These are phyloP conservation scores for Bostrychus sinensis DNA, from an alignment of 2,113 vertebrate species.

Conservation along the genomic window DNA sequence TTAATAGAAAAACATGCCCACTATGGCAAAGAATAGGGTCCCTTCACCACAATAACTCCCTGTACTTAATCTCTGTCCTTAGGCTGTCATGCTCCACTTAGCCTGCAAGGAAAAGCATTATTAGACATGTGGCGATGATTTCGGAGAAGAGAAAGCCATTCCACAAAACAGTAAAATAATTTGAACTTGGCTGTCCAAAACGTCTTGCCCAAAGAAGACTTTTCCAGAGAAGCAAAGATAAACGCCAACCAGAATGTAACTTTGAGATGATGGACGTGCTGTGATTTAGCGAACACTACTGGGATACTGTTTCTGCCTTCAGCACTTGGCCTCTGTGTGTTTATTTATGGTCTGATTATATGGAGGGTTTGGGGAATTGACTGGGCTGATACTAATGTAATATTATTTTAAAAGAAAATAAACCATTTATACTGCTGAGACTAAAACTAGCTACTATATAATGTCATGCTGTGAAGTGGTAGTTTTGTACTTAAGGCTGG, in stretches of 20 bases:
- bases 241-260: conserved; percentile 26
- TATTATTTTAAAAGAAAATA: conserved; percentile 8
- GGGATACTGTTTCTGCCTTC: not conserved
- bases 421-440: conserved; percentile 18
- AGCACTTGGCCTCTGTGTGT: not conserved
- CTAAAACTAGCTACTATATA: too few relatives aligned
- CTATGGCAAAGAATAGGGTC: conserved; percentile 37
- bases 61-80: conserved; percentile 29
- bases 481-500: too few relatives aligned
- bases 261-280: conserved; percentile 13
- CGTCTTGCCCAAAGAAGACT: conserved; percentile 6
- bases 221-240: conserved; percentile 26
- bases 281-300: conserved; percentile 8
- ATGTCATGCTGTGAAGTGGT: conserved; percentile 16
- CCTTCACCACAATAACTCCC: conserved; percentile 30
- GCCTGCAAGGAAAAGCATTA: conserved; percentile 33
- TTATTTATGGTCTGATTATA: not conserved
- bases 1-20: conserved; percentile 54
- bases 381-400: not conserved
- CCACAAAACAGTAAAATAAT: conserved; percentile 42
- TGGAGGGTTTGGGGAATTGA: not conserved
- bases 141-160: conserved; percentile 19
- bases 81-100: conserved; percentile 33
- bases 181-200: conserved; percentile 19
- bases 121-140: conserved; percentile 44